A percentile compares a stretch with the other conserved stretches of the same genome.
phyloP scores from a whole-genome alignment of 2,888 invertebrate species.

The Melitaea athalia region DNA sequence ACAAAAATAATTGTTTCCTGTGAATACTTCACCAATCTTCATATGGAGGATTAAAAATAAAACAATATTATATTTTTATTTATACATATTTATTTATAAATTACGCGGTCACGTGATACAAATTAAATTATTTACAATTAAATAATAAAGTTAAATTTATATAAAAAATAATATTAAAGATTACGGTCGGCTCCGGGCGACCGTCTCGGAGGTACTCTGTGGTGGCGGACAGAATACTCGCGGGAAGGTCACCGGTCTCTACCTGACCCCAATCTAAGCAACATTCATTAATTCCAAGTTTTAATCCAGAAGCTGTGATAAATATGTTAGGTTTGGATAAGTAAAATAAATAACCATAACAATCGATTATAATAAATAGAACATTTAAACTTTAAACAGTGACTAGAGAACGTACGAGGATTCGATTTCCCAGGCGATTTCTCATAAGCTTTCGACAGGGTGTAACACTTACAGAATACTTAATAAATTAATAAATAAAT shows the following conservation, averaged over 20 bases:
- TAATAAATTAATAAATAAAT: constrained; percentile 68
- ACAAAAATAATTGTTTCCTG: too few species aligned
- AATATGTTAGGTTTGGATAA: constrained; percentile 65
- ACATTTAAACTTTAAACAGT: constrained; percentile 68
- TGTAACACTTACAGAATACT: constrained; percentile 78
- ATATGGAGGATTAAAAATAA: constrained; percentile 42
- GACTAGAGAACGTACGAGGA: constrained; percentile 70
- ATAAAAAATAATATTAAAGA: constrained; percentile 75
- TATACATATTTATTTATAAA: constrained; percentile 82
- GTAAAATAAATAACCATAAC: constrained; percentile 62
- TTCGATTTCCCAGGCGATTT: constrained; percentile 62
- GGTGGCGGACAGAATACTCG: constrained; percentile 64
- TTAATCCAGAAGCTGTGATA: constrained; percentile 68
- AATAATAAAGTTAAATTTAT: constrained; percentile 78
- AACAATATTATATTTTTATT: constrained; percentile 64
- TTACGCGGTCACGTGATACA: constrained; percentile 80
- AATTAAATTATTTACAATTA: constrained; percentile 81
- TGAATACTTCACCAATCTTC: neutral
- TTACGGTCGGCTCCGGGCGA: constrained; percentile 47
- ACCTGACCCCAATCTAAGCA: constrained; percentile 53
- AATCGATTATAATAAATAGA: constrained; percentile 59
- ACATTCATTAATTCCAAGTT: constrained; percentile 74
- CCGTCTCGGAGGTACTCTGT: constrained; percentile 51
- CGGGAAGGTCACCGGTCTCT: constrained; percentile 45
- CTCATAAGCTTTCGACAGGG: constrained; percentile 75